These are phyloP conservation scores for Hippocampus abdominalis DNA, from an alignment of 2,113 vertebrate species.

Conservation along the genomic window DNA sequence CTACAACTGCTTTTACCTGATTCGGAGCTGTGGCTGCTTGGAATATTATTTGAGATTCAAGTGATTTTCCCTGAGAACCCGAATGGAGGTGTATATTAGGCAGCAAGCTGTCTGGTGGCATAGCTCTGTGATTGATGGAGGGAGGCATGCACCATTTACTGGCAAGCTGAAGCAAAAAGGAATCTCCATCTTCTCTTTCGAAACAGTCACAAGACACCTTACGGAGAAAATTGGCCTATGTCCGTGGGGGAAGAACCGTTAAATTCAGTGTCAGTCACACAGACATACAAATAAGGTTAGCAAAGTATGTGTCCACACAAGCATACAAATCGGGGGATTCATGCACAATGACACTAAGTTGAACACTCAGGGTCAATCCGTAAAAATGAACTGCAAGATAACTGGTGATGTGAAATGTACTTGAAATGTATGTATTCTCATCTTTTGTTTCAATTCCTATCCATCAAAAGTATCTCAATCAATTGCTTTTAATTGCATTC, in stretches of 20 bases:
- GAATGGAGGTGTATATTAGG: constrained; percentile 70
- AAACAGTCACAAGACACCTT: constrained; percentile 62
- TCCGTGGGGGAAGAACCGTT: constrained; percentile 48
- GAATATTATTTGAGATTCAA: constrained; percentile 43
- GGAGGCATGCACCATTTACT: constrained; percentile 73
- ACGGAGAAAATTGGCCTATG: constrained; percentile 66
- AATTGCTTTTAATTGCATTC: background rate
- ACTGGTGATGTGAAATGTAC: too few species aligned
- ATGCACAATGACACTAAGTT: constrained; percentile 16
- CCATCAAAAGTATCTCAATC: constrained; percentile 28
- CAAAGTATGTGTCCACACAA: constrained; percentile 24
- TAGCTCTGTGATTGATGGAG: constrained; percentile 67
- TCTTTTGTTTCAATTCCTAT: too few species aligned
- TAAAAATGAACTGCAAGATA: too few species aligned
- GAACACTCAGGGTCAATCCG: constrained; percentile 8
- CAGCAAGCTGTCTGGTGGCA: constrained; percentile 65
- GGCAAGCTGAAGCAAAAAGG: constrained; percentile 62
- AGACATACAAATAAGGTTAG: constrained; percentile 32
- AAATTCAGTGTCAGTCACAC: constrained; percentile 47
- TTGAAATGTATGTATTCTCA: too few species aligned
- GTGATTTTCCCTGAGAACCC: constrained; percentile 46
- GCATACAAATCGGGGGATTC: constrained; percentile 15
- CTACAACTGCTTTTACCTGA: background rate
- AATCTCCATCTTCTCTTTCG: constrained; percentile 71
- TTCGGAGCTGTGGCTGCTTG: background rate